phyloP scores from a whole-genome alignment of 2,113 vertebrate species.

The Erythrolamprus reginae region DNA sequence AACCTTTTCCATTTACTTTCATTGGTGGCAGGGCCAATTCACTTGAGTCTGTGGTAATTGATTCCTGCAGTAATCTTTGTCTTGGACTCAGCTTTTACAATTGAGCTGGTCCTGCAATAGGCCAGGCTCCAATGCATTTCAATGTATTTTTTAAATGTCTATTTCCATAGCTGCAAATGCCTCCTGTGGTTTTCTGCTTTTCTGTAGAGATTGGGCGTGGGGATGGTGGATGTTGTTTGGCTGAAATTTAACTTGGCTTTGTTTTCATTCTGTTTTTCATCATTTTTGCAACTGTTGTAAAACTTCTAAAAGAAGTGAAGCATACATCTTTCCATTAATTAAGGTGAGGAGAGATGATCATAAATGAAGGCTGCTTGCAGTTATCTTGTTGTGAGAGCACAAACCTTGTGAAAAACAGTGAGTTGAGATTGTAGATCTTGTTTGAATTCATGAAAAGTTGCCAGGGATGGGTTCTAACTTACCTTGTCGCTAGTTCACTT shows the following conservation, averaged over 20 bases:
- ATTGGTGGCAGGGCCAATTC: constrained; percentile 44
- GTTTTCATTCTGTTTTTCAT: not conserved
- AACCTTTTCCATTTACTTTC: constrained; percentile 57
- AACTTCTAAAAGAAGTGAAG: not conserved
- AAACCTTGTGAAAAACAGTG: not conserved
- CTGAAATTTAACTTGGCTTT: not conserved
- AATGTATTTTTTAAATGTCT: not conserved
- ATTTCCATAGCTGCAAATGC: not conserved
- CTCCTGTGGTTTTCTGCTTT: not conserved
- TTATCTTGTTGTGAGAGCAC: not conserved
- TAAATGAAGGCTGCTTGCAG: not conserved
- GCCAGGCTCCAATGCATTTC: not conserved
- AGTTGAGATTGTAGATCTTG: not conserved
- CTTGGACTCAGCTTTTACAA: constrained; percentile 31
- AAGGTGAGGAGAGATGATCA: not conserved
- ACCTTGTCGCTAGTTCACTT: too few species aligned
- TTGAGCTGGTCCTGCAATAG: constrained; percentile 22
- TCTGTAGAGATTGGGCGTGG: not conserved
- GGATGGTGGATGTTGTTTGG: not conserved
- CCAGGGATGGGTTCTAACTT: not conserved
- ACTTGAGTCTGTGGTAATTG: constrained; percentile 55
- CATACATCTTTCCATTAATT: not conserved
- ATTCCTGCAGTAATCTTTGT: constrained; percentile 56
- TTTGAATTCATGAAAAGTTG: not conserved
- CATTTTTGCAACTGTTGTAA: not conserved